Conservation (phyloP, 2,888 invertebrate genomes). For the Flexamia atlantica region DNA sequence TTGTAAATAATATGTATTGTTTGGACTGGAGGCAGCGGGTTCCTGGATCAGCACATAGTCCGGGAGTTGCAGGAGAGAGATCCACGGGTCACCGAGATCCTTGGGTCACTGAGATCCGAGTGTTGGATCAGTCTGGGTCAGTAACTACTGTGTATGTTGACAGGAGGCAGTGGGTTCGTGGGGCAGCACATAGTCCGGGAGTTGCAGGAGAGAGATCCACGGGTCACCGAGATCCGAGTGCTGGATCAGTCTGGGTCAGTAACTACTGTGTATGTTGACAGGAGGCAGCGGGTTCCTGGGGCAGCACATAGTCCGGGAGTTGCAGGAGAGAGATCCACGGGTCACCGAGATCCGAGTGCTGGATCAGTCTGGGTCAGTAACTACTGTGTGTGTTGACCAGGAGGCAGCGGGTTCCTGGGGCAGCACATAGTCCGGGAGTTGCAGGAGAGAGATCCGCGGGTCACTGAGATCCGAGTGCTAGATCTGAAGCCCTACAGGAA, state of each 20-base stretch:
- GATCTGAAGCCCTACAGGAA: constrained; percentile 78
- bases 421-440: constrained; percentile 80
- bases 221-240: no score
- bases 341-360: no score
- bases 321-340: no score
- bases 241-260: no score
- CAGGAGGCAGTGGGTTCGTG: no score
- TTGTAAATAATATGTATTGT: no score
- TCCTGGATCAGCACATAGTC: constrained; percentile 81
- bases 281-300: constrained; percentile 79
- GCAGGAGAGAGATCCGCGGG: constrained; percentile 75
- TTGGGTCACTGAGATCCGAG: constrained; percentile 81
- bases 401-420: constrained; percentile 82
- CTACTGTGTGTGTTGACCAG: constrained; percentile 71
- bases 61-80: constrained; percentile 77
- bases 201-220: no score
- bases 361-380: no score
- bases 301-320: no score
- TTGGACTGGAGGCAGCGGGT: constrained; percentile 79
- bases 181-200: no score
- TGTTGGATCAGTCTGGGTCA: constrained; percentile 78
- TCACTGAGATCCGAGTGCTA: constrained; percentile 79
- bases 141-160: background rate
- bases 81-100: constrained; percentile 75
- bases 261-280: no score